Base-by-base conservation (phyloP, 2,113 vertebrate species). In the Guaruba guarouba region DNA sequence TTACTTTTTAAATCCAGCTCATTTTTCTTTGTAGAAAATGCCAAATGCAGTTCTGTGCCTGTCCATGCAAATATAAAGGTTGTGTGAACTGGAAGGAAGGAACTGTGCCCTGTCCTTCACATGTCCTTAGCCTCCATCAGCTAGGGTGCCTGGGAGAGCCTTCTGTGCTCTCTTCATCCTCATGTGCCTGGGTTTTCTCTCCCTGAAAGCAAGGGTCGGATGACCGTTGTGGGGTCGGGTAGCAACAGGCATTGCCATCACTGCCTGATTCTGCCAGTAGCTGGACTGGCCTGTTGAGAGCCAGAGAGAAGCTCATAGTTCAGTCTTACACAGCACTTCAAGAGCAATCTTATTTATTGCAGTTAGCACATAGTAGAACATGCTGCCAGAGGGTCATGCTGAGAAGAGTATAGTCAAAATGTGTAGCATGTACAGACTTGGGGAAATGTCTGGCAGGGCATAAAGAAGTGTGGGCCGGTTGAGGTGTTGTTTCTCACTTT, bases 371-470 rank as follows among this genome's bases (percentile, higher is more conserved):
- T 25, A 1, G 2, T 3, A 52, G 57, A 77, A 61, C 14, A 9
- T 24, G 29, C 17, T 59, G 3, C 59, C 55, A 54, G 37, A 70
- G 33, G n/a, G 15, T 33, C 9, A 10, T 1, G 3, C 28, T 63
- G 66, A 37, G 52, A 31, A 76, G 24, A 49, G 82, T 11, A 13
- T 29, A 22, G 17, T 67, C 35, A 78, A 82, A 86, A 91, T 0
- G 0, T 22, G 13, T 15, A 29, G 24, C 12, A 13, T 11, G 10
- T 64, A 17, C 15, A 35, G 43, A 35, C 51, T 67, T 0, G 0
- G 19, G 51, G 25, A 64, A 67, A 28, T 14, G 13, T 33, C 39
- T 78, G 66, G 16, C 22, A 22, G 15, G 37, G 41, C 19, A 33
- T 54, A 75, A 63, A 49, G 8, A 73, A n/a, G 3, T 49, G 20